Evolutionary conservation across 2,888 invertebrate genomes (phyloP).

Genomic region (Agriopis marginaria): DNA sequence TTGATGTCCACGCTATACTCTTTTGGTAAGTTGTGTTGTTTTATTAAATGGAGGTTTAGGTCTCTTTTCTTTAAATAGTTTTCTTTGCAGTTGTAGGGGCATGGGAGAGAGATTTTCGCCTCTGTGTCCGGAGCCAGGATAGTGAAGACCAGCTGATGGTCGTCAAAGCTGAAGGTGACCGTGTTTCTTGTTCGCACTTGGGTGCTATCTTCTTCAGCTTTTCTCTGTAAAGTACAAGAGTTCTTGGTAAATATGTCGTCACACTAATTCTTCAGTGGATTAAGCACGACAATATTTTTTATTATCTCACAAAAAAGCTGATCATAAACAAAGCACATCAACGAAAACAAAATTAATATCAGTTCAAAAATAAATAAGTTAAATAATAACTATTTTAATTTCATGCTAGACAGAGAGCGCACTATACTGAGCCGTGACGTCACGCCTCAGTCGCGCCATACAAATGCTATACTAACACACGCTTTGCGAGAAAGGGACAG

Average conservation of each 20-base stretch:
- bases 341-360: too few species aligned
- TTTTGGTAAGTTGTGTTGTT: constrained; percentile 76
- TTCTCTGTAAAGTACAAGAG: constrained; percentile 51
- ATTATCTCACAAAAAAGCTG: too few species aligned
- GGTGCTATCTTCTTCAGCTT: constrained; percentile 23
- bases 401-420: too few species aligned
- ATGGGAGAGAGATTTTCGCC: constrained; percentile 59
- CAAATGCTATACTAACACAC: too few species aligned
- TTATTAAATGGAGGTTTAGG: constrained; percentile 82
- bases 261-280: not conserved
- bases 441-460: too few species aligned
- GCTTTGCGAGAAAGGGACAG: too few species aligned
- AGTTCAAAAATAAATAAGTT: too few species aligned
- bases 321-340: too few species aligned
- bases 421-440: too few species aligned
- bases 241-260: not conserved
- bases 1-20: constrained; percentile 64
- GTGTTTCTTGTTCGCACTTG: constrained; percentile 44
- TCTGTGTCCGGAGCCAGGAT: constrained; percentile 63
- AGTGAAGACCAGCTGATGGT: constrained; percentile 56
- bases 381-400: too few species aligned
- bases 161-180: constrained; percentile 50
- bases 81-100: constrained; percentile 63
- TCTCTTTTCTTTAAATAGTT: constrained; percentile 63
- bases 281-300: too few species aligned